Conservation (phyloP, 23 tunicate species). For the Oikopleura dioica region DNA sequence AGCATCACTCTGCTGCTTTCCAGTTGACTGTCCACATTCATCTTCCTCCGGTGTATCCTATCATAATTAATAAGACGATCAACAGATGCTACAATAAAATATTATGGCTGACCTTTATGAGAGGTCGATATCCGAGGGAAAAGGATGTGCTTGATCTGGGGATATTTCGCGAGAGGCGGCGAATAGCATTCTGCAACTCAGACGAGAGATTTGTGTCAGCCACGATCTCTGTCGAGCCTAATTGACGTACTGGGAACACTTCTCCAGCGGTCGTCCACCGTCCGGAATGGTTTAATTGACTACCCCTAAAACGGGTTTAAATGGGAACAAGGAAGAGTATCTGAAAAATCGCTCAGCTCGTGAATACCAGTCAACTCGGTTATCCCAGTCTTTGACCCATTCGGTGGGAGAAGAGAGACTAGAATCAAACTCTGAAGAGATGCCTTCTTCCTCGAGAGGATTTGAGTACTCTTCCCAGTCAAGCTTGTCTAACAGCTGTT, state of each 20-base stretch:
- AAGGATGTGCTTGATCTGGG: neutral
- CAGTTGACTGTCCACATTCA: neutral
- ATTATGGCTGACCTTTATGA: neutral
- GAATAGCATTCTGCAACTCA: neutral
- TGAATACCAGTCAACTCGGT: neutral
- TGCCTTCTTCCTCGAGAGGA: too few relatives aligned
- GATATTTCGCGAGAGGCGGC: neutral
- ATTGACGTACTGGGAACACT: neutral
- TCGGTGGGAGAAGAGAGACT: neutral
- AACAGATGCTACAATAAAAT: neutral
- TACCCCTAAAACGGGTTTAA: neutral
- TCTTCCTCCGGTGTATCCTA: neutral
- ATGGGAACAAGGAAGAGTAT: neutral
- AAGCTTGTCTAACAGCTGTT: too few relatives aligned
- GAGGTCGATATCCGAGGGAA: neutral
- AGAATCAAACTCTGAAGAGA: neutral
- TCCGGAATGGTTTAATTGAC: neutral
- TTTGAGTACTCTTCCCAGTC: too few relatives aligned
- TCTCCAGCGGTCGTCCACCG: neutral
- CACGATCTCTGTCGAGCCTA: neutral
- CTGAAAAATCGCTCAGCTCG: neutral
- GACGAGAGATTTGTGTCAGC: neutral
- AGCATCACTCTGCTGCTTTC: neutral
- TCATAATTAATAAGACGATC: neutral
- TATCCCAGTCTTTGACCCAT: neutral